These are phyloP conservation scores for Peromyscus maniculatus DNA, from an alignment of 2,113 vertebrate genomes.

Conservation along the genomic window DNA sequence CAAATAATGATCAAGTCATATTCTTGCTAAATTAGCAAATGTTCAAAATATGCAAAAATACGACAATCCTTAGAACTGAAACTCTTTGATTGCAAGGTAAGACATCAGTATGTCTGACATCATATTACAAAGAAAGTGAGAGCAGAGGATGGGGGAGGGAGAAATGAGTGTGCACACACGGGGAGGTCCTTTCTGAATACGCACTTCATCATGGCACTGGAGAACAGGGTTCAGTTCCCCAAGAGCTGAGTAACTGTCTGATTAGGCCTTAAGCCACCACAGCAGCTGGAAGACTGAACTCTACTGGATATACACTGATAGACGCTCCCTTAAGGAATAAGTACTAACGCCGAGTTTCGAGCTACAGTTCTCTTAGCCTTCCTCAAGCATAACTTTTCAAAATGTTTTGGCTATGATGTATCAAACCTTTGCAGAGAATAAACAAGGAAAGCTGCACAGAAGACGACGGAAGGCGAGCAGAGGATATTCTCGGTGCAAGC, in stretches of 20 bases:
- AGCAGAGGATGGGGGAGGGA: neutral
- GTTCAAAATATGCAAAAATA: constrained; percentile 49
- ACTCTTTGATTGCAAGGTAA: constrained; percentile 54
- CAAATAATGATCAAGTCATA: constrained; percentile 43
- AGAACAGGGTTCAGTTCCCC: neutral
- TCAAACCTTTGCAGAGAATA: neutral
- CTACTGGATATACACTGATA: neutral
- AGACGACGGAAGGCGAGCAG: neutral
- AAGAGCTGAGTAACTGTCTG: neutral
- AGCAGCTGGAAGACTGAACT: neutral
- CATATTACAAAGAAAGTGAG: constrained; percentile 41
- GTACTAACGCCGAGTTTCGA: constrained; percentile 36
- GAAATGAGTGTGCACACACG: neutral
- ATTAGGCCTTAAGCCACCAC: neutral
- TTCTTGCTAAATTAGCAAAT: constrained; percentile 38
- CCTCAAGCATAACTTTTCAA: constrained; percentile 38
- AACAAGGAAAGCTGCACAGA: constrained; percentile 4
- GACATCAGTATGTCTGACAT: constrained; percentile 12
- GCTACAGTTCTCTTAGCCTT: neutral
- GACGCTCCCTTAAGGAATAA: neutral
- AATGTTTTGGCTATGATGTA: neutral
- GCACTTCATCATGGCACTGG: neutral
- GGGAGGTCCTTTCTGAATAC: neutral
- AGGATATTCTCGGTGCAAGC: neutral
- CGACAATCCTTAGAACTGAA: constrained; percentile 19